Conservation (phyloP, 2,113 vertebrate genomes). For the Callithrix jacchus region DNA sequence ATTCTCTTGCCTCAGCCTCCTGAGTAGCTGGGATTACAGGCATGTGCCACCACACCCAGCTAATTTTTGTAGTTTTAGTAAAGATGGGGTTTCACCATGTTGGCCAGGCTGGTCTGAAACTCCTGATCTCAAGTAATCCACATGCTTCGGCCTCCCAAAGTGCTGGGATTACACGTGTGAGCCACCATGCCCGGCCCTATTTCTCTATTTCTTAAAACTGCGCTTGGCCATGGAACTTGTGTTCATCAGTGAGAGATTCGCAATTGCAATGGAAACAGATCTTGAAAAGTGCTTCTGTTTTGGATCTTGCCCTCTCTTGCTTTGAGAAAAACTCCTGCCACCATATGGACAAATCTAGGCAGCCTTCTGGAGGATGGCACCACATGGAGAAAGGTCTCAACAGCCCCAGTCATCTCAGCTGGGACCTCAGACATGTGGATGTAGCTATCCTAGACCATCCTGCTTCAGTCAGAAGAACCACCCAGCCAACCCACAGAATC, state of each 20-base stretch:
- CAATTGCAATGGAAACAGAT: neutral
- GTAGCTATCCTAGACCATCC: neutral
- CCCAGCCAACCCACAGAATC: neutral
- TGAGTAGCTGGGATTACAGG: too few species aligned
- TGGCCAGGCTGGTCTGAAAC: too few species aligned
- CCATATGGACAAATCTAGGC: neutral
- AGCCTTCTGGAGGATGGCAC: neutral
- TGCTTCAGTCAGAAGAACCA: neutral
- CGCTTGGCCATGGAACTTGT: neutral
- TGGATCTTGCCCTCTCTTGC: neutral
- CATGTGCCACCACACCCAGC: too few species aligned
- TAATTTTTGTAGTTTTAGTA: too few species aligned
- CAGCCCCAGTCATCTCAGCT: neutral
- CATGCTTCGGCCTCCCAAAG: too few species aligned
- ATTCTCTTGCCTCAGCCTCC: too few species aligned
- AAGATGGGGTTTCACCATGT: too few species aligned
- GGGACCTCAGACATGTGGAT: neutral
- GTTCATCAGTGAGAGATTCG: neutral
- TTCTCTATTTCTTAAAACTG: constrained; percentile 9
- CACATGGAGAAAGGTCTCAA: neutral
- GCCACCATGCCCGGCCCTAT: too few species aligned
- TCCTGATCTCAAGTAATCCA: too few species aligned
- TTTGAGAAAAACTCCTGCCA: neutral
- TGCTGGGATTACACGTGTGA: too few species aligned
- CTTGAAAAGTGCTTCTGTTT: neutral